Conservation (phyloP, 2,888 invertebrate species). For the Heliothis peltigera region DNA sequence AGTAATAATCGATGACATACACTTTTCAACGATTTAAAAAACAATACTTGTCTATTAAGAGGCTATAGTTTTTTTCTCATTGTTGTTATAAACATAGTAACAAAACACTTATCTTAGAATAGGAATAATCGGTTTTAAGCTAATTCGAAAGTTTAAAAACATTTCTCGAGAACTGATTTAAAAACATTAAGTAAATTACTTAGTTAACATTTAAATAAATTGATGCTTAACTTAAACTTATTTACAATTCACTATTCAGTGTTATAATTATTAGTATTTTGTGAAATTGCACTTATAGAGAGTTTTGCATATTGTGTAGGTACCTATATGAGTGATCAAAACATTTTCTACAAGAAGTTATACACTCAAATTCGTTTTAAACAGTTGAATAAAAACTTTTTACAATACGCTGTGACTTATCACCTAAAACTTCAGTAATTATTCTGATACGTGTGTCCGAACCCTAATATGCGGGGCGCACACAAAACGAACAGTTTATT, state of each 20-base stretch:
- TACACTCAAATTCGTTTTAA: slow-evolving; percentile 29
- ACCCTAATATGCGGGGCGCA: slow-evolving; percentile 20
- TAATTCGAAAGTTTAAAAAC: neutral
- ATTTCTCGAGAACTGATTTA: slow-evolving; percentile 19
- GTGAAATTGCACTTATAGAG: slow-evolving; percentile 68
- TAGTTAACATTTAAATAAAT: slow-evolving; percentile 22
- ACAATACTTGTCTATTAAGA: no score
- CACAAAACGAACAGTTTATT: slow-evolving; percentile 37
- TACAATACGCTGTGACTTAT: slow-evolving; percentile 24
- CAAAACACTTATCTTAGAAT: slow-evolving; percentile 1
- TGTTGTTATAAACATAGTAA: neutral
- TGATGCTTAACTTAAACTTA: slow-evolving; percentile 30
- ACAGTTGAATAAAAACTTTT: slow-evolving; percentile 21
- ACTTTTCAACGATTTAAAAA: no score
- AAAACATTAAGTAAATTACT: slow-evolving; percentile 34
- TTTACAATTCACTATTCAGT: slow-evolving; percentile 56
- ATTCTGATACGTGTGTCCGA: slow-evolving; percentile 32
- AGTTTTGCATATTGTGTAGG: slow-evolving; percentile 42
- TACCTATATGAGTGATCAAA: slow-evolving; percentile 27
- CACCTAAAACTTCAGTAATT: slow-evolving; percentile 36
- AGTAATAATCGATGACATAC: no score
- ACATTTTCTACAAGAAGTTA: slow-evolving; percentile 29
- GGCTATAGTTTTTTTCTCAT: no score
- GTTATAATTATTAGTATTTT: slow-evolving; percentile 44
- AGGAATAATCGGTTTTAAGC: slow-evolving; percentile 2